Evolutionary conservation across 1,140 invertebrate genomes (phyloP), one percentile per base, ranked within the genome.

Genomic region (Gryllus bimaculatus): DNA sequence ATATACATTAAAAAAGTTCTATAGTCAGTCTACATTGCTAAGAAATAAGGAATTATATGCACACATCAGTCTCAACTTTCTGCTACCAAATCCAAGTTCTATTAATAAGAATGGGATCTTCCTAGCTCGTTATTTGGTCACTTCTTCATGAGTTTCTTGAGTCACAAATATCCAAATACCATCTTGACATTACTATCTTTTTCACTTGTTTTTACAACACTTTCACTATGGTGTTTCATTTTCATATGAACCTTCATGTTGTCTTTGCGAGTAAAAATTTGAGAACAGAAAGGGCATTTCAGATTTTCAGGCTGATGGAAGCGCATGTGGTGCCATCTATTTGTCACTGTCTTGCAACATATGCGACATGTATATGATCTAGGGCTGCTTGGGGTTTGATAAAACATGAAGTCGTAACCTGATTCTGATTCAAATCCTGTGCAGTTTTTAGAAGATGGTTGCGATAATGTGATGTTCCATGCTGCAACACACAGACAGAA

Each of bases 281-380:
- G 89, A 26, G 89, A 88, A 84, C 91, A 93, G 79, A 90, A 86
- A 13, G 91, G 91, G 84, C 91, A 92, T 82, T 90, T 89, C 84
- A 91, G 91, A 81, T 90, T 90, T 84, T 91, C 90, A 15, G 91
- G 91, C 79, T 90, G 87, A 83, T 92, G 91, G 66, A 90, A 91
- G 83, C 91, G 90, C 84, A 90, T 87, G 83, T 92, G 91, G 83
- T 93, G 92, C 88, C 92, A 91, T 82, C 91, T 87, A 86, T 92
- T 92, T 82, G 88, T 91, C 76, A 93, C 92, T 81, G 89, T 89
- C 87, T 93, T 93, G 81, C 91, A 91, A 86, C 92, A 92, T 81
- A 88, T 86, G 79, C 86, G 86, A 85, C 90, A 92, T 80, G 85
- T 86, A 85, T 88, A 88, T 39, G 82, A 76, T 21, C 47, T 66